Base-by-base conservation (phyloP, 2,888 invertebrate genomes). In the Lysandra coridon region DNA sequence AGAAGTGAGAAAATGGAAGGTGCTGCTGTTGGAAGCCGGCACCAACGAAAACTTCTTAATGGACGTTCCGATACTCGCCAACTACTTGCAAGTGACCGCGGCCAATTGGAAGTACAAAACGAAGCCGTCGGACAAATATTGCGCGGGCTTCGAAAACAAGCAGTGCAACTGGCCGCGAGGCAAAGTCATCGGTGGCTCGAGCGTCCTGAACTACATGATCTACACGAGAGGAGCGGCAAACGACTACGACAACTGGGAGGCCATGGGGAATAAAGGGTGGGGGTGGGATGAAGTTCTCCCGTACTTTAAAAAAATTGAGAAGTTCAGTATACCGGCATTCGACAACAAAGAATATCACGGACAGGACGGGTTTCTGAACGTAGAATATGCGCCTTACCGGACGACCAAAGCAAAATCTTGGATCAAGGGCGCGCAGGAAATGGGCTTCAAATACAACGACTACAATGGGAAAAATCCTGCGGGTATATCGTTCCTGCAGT, bases 51-150 rank as follows among this genome's bases (percentile, higher is more conserved):
- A 96, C 85, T 95, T 95, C 79, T 84, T 97, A 12, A 97, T 97
- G 97, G 97, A 97, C 86, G 94, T 97, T 49, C 97, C 97, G 0
- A 90, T 97, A n/a, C 86, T 97, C 2, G 97, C 96, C 2, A 96
- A 96, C 86, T 96, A 96, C 84, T 90, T 97, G 7, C 97, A 97
- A 85, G 95, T 97, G 83, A 95, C 96, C 5, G 93, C 96, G 73
- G 95, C 97, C 74, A 97, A 98, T 87, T 98, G 98, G 98, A 96
- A 95, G 82, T 98, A 97, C 88, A 96, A 96, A 86, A 97, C 98
- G 0, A 96, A 97, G 87, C 96, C 98, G 0, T 97, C 97, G 17
- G 94, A 95, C 73, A 95, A 92, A 79, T 96, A 96, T 83, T 97
- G 97, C 85, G 94, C 96, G 37, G 97, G 97, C 6, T 96, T 97